Evolutionary conservation across 1,140 invertebrate species (phyloP).

Genomic region (Heterodera schachtii): DNA sequence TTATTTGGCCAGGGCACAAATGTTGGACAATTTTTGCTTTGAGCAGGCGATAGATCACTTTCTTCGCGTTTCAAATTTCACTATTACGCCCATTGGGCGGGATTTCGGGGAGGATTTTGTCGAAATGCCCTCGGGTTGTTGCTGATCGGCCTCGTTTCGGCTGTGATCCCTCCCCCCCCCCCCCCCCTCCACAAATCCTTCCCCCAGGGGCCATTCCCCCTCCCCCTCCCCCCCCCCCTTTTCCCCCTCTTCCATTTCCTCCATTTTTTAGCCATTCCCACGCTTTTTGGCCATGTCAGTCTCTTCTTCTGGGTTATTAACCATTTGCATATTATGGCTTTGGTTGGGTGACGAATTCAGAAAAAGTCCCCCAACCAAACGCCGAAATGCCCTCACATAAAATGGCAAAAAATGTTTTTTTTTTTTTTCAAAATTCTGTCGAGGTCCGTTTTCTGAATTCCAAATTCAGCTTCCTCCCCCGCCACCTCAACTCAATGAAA

Average conservation of each 20-base stretch:
- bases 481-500: neutral
- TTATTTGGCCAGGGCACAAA: neutral
- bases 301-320: neutral
- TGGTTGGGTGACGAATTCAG: neutral
- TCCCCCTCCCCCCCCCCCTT: neutral
- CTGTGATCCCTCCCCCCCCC: neutral
- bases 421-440: neutral
- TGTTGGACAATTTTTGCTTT: neutral
- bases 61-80: neutral
- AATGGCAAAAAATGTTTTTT: neutral
- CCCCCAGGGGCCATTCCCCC: neutral
- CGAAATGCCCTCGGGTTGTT: neutral
- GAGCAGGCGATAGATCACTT: neutral
- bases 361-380: neutral
- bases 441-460: neutral
- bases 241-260: neutral
- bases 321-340: constrained; percentile 20
- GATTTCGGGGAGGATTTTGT: neutral
- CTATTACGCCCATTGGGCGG: neutral
- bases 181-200: neutral
- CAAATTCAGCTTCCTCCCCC: neutral
- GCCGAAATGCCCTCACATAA: neutral
- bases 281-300: constrained; percentile 16
- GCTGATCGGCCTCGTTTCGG: neutral
- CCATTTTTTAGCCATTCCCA: constrained; percentile 12